Conservation (phyloP, 2,888 invertebrate species). For the Siphlonurus alternatus region DNA sequence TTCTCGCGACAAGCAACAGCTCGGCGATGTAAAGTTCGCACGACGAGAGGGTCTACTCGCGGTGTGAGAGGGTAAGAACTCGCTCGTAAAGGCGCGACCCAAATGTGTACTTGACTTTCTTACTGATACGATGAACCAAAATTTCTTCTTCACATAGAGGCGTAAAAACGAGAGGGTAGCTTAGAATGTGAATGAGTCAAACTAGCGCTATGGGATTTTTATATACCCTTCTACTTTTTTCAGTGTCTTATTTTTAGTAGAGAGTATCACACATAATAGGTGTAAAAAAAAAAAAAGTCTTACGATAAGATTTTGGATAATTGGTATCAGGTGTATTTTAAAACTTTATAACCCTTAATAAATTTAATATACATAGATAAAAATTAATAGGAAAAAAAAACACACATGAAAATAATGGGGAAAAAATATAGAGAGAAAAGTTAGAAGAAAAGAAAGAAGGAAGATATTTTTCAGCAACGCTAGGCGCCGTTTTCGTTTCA, state of each 20-base stretch:
- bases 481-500: not conserved
- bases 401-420: not conserved
- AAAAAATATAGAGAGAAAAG: not conserved
- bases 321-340: conserved; percentile 11
- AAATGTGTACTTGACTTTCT: conserved; percentile 8
- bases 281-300: too few species aligned
- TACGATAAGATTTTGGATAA: conserved; percentile 10
- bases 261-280: too few species aligned
- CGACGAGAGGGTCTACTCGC: not conserved
- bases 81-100: conserved; percentile 8
- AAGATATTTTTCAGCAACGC: not conserved
- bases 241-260: too few species aligned
- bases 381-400: not conserved
- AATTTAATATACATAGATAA: too few species aligned
- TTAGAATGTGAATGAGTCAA: not conserved
- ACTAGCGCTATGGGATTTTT: not conserved
- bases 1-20: not conserved
- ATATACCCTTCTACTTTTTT: not conserved
- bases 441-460: not conserved
- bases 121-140: not conserved
- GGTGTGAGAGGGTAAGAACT: not conserved
- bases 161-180: not conserved
- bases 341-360: conserved; percentile 5
- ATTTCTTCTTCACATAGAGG: too few species aligned
- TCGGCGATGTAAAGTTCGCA: not conserved